phyloP scores from a whole-genome alignment of 2,888 invertebrate genomes.

The Machimus rusticus region DNA sequence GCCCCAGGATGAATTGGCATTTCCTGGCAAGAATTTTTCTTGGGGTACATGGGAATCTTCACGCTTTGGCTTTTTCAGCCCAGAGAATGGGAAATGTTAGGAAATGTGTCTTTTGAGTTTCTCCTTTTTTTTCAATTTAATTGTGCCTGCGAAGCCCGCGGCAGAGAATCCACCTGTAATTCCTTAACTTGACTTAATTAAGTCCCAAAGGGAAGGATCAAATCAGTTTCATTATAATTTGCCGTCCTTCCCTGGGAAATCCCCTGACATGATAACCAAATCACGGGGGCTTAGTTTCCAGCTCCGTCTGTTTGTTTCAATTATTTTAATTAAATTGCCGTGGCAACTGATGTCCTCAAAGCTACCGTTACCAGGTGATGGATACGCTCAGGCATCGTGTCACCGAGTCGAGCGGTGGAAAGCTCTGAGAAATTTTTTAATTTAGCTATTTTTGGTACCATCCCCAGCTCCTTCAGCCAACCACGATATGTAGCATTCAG shows the following conservation, averaged over 20 bases:
- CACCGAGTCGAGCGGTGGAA: not conserved
- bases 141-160: not conserved
- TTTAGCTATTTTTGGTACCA: not conserved
- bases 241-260: not conserved
- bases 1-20: constrained; percentile 3
- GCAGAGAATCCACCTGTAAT: constrained; percentile 7
- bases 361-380: constrained; percentile 28
- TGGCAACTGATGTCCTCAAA: constrained; percentile 36
- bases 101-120: not conserved
- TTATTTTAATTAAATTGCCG: constrained; percentile 44
- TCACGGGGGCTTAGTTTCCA: constrained; percentile 5
- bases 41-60: constrained; percentile 14
- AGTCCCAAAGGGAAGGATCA: constrained; percentile 4
- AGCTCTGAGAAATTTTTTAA: constrained; percentile 22
- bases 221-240: constrained; percentile 34
- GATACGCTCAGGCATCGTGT: not conserved
- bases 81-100: not conserved
- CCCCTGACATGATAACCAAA: constrained; percentile 8
- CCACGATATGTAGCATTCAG: not conserved
- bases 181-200: constrained; percentile 25
- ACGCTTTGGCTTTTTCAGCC: not conserved
- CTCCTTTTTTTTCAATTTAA: not conserved
- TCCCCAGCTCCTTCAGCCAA: not conserved
- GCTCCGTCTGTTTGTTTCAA: constrained; percentile 39
- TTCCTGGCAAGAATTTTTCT: not conserved